Conservation (phyloP, 2,113 vertebrate species). For the Sturnira hondurensis region DNA sequence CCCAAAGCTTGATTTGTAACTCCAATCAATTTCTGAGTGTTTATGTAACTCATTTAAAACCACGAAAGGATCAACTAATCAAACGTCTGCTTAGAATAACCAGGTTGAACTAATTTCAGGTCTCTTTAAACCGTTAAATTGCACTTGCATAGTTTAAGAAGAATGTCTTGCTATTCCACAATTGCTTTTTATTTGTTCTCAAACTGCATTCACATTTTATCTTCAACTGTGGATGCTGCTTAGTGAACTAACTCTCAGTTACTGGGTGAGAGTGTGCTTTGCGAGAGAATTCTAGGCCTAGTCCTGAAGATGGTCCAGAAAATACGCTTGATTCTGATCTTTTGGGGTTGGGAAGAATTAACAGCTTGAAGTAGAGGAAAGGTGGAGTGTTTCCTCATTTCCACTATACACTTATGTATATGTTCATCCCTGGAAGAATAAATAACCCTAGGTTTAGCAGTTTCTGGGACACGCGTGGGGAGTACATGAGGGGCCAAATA, state of each 20-base stretch:
- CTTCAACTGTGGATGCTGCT: background rate
- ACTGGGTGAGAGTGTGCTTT: background rate
- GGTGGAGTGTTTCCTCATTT: background rate
- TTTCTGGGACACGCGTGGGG: background rate
- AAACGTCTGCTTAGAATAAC: background rate
- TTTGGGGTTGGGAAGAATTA: background rate
- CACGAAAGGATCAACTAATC: background rate
- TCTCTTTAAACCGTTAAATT: background rate
- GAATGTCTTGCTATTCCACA: background rate
- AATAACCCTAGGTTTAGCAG: background rate
- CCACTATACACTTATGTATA: background rate
- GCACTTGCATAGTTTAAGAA: background rate
- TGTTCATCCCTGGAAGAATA: background rate
- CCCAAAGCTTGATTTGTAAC: conserved; percentile 46
- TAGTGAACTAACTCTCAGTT: background rate
- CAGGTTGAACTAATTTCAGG: background rate
- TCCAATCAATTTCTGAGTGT: conserved; percentile 39
- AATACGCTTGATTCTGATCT: background rate
- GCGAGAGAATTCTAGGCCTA: background rate
- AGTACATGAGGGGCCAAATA: background rate
- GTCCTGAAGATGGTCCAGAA: background rate
- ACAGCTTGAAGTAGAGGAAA: background rate
- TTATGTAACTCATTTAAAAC: conserved; percentile 44
- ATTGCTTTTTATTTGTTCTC: background rate
- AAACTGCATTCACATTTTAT: background rate